phyloP scores from a whole-genome alignment of 2,113 vertebrate genomes.

The Amblyornis subalaris region DNA sequence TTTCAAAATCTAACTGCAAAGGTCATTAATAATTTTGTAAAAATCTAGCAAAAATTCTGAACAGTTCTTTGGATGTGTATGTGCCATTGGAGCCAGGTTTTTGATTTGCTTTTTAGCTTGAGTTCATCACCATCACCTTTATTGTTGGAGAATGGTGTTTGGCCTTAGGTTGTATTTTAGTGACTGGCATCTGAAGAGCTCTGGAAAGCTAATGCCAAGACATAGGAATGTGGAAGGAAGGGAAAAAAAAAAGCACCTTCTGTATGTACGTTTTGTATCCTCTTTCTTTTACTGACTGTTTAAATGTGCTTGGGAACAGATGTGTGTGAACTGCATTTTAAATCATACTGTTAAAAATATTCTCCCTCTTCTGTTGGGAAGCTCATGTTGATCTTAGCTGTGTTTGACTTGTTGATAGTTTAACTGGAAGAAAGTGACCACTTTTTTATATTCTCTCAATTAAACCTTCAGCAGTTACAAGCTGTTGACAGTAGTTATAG shows the following conservation, averaged over 20 bases:
- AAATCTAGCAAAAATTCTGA: conserved; percentile 3
- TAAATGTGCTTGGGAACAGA: conserved; percentile 72
- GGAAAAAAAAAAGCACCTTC: conserved; percentile 61
- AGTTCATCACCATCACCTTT: conserved; percentile 8
- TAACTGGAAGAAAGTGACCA: conserved; percentile 78
- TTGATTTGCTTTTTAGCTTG: conserved; percentile 2
- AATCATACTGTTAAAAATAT: conserved; percentile 70
- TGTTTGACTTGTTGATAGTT: conserved; percentile 70
- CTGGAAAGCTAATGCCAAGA: conserved; percentile 9
- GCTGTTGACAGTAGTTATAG: conserved; percentile 76
- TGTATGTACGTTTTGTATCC: conserved; percentile 69
- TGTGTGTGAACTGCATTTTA: conserved; percentile 67
- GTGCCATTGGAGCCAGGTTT: not conserved
- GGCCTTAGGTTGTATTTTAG: conserved; percentile 17
- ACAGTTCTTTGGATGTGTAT: not conserved
- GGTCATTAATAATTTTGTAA: conserved; percentile 26
- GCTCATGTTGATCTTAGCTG: conserved; percentile 68
- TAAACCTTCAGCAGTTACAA: conserved; percentile 75
- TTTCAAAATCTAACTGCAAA: not conserved
- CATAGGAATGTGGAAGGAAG: conserved; percentile 20
- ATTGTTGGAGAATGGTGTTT: not conserved
- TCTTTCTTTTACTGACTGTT: conserved; percentile 70
- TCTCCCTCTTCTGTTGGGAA: conserved; percentile 79
- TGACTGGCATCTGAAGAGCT: conserved; percentile 30
- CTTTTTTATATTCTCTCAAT: conserved; percentile 82